Base-by-base conservation (phyloP, 2,113 vertebrate species). In the Thryonomys swinderianus region DNA sequence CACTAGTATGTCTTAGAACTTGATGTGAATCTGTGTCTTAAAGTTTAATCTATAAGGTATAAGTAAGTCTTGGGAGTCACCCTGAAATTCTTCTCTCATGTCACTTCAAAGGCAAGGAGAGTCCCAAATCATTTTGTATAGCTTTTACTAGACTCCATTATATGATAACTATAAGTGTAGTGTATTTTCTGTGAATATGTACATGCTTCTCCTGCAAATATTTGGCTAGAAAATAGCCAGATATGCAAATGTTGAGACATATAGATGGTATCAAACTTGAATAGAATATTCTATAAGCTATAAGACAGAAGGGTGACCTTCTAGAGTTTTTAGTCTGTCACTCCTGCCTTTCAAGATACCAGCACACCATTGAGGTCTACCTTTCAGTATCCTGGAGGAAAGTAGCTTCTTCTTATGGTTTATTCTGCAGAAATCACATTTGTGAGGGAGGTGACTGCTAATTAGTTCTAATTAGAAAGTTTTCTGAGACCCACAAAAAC, bases 1-100 rank as follows among this genome's bases (percentile, higher is more conserved):
- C 20, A 62, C 27, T 71, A n/a, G 45, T 88, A 73, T 94, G 91
- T 88, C 59, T 90, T 62, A 59, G 40, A 85, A 69, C 13, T 61
- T 5, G 40, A 21, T 34, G 34, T 64, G 30, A 88, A 51, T 37
- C 37, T 73, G 40, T 21, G 80, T 51, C 40, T 95, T 96, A 74
- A 73, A 76, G 59, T 86, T 78, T 71, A 67, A 80, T 27, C 81
- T 0, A 4, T 66, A 90, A 83, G 42, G 40, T 7, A 76, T n/a
- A 64, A 87, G 14, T 81, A 88, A 21, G 42, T 42, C 40, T 11
- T 94, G 30, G 40, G 81, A 79, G 1, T 20, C 92, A 9, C 5
- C 30, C n/a, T 74, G 59, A 83, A 93, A 91, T 34, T 61, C 37
- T 78, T 76, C 78, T 76, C n/a, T 80, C 40, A n/a, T 30, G 13